These are phyloP conservation scores for Volucella zonaria DNA, from an alignment of 2,888 invertebrate genomes.

Conservation along the genomic window DNA sequence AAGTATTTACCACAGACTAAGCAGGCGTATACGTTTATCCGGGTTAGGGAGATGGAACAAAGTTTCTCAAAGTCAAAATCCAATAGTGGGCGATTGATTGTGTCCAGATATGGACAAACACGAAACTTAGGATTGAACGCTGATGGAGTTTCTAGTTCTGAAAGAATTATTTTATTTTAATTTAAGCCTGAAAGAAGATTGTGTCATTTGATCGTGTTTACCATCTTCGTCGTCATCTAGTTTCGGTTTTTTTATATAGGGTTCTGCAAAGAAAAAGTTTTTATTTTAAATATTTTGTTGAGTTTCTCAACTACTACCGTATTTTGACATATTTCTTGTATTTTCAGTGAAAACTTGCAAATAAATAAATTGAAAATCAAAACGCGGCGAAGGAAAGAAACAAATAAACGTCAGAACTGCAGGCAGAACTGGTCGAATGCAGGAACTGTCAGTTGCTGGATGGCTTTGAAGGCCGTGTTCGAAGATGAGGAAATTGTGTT, in stretches of 20 bases:
- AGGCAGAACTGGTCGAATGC: background rate
- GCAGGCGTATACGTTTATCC: constrained; percentile 99
- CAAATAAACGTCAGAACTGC: background rate
- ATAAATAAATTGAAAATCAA: constrained; percentile 23
- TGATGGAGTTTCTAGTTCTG: constrained; percentile 80
- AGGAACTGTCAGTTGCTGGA: background rate
- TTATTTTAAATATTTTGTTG: background rate
- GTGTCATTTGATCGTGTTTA: background rate
- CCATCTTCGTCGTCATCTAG: constrained; percentile 60
- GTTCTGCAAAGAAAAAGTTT: constrained; percentile 23
- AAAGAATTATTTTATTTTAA: background rate
- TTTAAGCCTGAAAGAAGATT: background rate
- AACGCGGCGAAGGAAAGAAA: background rate
- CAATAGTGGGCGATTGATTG: constrained; percentile 97
- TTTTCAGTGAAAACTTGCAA: constrained; percentile 7
- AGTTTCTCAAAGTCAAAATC: constrained; percentile 99
- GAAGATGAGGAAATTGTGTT: background rate
- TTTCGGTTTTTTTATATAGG: constrained; percentile 49
- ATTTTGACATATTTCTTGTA: constrained; percentile 28
- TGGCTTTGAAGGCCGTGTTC: background rate
- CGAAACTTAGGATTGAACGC: constrained; percentile 84
- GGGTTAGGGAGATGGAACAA: constrained; percentile 97
- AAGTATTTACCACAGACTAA: constrained; percentile 99
- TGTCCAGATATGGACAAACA: constrained; percentile 98
- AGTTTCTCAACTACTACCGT: constrained; percentile 26